Conservation (phyloP, 2,888 invertebrate species). For the Nomada fabriciana region DNA sequence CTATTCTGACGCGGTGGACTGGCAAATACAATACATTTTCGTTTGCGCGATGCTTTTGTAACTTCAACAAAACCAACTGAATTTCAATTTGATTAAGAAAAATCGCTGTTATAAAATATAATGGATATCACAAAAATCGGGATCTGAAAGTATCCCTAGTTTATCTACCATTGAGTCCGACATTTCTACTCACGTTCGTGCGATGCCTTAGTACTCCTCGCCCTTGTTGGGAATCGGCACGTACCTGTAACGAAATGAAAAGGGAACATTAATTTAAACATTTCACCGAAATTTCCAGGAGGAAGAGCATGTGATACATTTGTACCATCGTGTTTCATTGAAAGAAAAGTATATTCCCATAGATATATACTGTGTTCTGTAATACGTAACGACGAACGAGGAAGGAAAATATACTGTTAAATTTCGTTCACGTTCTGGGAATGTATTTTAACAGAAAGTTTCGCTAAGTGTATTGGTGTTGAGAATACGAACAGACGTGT, state of each 20-base stretch:
- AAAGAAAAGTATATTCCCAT: background rate
- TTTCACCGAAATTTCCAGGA: background rate
- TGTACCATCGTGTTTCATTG: background rate
- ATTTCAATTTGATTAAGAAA: background rate
- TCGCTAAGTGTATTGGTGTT: constrained; percentile 9
- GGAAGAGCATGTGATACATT: background rate
- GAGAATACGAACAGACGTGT: constrained; percentile 29
- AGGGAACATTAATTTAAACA: background rate
- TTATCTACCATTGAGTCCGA: background rate
- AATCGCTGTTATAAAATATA: background rate
- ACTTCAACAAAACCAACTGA: no score
- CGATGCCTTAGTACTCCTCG: background rate
- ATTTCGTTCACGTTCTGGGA: background rate
- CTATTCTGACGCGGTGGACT: no score
- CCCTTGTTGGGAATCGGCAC: background rate
- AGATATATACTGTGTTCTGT: no score
- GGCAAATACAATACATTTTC: no score
- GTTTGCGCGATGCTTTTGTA: no score
- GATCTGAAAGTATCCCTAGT: background rate
- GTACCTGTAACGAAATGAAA: constrained; percentile 41
- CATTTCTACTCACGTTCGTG: constrained; percentile 11
- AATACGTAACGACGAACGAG: background rate
- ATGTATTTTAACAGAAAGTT: constrained; percentile 45
- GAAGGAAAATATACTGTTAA: background rate
- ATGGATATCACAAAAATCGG: background rate